Conservation (phyloP, 2,888 invertebrate species). For the Dasysyrphus tricinctus region DNA sequence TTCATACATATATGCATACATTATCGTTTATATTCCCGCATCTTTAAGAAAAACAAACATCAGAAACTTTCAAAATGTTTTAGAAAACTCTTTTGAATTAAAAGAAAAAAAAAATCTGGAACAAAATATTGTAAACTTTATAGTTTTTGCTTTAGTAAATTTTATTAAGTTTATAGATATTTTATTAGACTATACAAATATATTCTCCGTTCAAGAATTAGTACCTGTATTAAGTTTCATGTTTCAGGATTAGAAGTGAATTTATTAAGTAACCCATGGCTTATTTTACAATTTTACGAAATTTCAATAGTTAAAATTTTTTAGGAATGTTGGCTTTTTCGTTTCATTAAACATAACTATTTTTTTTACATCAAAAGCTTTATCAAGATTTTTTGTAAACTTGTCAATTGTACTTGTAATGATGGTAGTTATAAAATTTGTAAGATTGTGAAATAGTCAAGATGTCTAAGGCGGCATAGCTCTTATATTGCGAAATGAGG, state of each 20-base stretch:
- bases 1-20: constrained; percentile 1
- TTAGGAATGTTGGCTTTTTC: no score
- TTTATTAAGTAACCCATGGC: not conserved
- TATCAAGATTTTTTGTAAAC: no score
- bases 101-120: not conserved
- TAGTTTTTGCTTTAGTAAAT: constrained; percentile 39
- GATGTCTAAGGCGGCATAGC: no score
- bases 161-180: constrained; percentile 39
- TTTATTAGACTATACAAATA: not conserved
- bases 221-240: constrained; percentile 3
- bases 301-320: no score
- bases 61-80: constrained; percentile 15
- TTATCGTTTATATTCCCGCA: constrained; percentile 8
- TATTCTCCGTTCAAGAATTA: constrained; percentile 4
- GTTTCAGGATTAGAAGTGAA: not conserved
- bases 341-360: no score
- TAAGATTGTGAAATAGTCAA: no score
- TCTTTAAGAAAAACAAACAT: constrained; percentile 34
- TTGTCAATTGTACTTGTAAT: no score
- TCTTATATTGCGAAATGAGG: no score
- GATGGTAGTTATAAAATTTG: no score
- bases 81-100: not conserved
- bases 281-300: not conserved
- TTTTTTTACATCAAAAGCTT: no score
- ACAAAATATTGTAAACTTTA: not conserved